Evolutionary conservation across 2,113 vertebrate genomes (phyloP).

Genomic region (Lagenorhynchus albirostris): DNA sequence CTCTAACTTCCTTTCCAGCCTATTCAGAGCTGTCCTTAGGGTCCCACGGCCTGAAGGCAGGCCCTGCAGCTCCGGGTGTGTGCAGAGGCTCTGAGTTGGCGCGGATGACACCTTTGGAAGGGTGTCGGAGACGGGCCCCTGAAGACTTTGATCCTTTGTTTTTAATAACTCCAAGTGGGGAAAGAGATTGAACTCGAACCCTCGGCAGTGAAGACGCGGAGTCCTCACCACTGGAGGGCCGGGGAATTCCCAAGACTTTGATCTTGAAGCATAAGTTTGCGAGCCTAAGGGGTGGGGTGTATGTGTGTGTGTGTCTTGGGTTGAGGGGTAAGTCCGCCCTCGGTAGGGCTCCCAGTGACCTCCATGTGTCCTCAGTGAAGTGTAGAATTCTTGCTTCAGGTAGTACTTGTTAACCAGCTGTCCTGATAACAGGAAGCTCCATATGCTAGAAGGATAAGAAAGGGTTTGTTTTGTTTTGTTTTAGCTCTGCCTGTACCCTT

Average conservation of each 20-base stretch:
- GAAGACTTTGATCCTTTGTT: not conserved
- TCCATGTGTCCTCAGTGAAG: rapidly evolving
- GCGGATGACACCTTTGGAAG: not conserved
- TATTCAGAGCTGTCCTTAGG: not conserved
- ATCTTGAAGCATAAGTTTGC: not conserved
- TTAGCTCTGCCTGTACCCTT: not conserved
- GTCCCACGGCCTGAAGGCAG: not conserved
- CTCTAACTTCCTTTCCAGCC: constrained; percentile 3
- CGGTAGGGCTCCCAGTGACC: not conserved
- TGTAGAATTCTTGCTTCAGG: not conserved
- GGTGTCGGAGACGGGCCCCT: not conserved
- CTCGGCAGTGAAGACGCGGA: too few species aligned
- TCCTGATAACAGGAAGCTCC: not conserved
- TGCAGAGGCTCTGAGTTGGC: not conserved
- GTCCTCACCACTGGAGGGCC: too few species aligned
- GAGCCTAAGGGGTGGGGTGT: not conserved
- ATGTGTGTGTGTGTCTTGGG: too few species aligned
- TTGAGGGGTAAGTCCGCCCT: not conserved
- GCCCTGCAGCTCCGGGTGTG: not conserved
- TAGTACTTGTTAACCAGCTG: not conserved
- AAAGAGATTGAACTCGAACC: too few species aligned
- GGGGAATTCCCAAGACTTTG: not conserved
- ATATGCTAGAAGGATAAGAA: not conserved
- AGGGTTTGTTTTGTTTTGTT: not conserved
- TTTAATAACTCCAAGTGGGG: too few species aligned